phyloP scores from a whole-genome alignment of 2,888 invertebrate species.

The Peribatodes rhomboidaria region DNA sequence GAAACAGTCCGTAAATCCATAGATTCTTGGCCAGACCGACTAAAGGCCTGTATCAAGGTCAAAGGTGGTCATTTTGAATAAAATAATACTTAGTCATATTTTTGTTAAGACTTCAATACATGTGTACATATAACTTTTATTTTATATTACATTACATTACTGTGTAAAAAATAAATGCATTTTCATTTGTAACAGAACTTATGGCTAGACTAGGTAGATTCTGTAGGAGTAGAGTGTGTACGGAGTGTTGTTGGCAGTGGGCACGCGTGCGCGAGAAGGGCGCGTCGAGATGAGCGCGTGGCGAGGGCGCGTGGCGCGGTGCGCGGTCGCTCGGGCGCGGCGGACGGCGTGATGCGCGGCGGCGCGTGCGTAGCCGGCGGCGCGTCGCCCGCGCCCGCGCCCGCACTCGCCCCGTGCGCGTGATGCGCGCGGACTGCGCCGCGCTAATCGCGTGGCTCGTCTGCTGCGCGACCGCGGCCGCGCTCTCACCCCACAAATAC shows the following conservation, averaged over 20 bases:
- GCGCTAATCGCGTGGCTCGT: conserved; percentile 86
- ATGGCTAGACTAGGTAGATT: too few species aligned
- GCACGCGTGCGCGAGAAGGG: conserved; percentile 70
- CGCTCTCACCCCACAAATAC: conserved; percentile 90
- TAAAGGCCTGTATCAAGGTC: too few species aligned
- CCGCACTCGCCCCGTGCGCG: conserved; percentile 70
- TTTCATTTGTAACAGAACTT: too few species aligned
- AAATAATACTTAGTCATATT: too few species aligned
- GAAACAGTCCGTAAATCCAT: too few species aligned
- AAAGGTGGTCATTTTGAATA: too few species aligned
- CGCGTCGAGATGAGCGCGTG: conserved; percentile 50
- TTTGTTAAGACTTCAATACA: too few species aligned
- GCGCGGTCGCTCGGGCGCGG: conserved; percentile 66
- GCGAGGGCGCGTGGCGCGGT: conserved; percentile 60
- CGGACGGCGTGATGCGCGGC: conserved; percentile 67
- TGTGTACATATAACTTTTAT: too few species aligned
- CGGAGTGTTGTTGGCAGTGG: conserved; percentile 59
- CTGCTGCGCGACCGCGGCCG: conserved; percentile 83
- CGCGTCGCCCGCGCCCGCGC: conserved; percentile 69
- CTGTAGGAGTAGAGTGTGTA: neutral
- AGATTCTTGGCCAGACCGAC: too few species aligned
- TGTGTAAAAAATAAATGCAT: too few species aligned
- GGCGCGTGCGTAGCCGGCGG: conserved; percentile 68
- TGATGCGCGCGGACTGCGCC: conserved; percentile 84
- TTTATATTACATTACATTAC: too few species aligned